Evolutionary conservation across 2,113 vertebrate genomes (phyloP), one percentile per base, ranked within the genome.

Genomic region (Stegostoma tigrinum): DNA sequence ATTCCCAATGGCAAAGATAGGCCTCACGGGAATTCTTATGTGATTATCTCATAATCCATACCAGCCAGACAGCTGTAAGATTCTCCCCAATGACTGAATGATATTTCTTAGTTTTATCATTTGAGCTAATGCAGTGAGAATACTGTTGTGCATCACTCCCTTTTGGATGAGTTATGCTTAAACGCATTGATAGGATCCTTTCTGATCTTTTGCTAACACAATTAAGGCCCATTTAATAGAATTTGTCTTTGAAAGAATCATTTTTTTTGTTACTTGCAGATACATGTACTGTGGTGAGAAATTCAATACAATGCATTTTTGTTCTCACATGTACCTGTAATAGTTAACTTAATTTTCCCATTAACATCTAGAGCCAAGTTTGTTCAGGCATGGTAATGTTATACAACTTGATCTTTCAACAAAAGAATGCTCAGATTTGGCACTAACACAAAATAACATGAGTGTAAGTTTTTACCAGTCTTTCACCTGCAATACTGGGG

Each of bases 221-320:
- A 93, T 67, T 66, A 66, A 38, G 15, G 61, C 19, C 89, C 38
- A 67, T 19, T 93, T 34, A 93, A 93, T 38, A 61, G n/a, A 42
- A 4, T 91, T 91, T 61, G 64, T 91, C 55, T 66, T 64, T 23
- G 64, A 66, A 91, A 38, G 17, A 66, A 66, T 66, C 55, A 0
- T 64, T 34, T 34, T 90, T 90, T 64, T 7, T 64, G n/a, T 91
- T 15, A 24, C 89, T 38, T 38, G 89, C 55, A 38, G 14, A 66
- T 66, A 66, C 89, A 91, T 91, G 89, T n/a, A 91, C 30, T 38
- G 89, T 19, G 30, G 27, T 91, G 55, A 91, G 89, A 91, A 91
- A 91, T 91, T 5, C 64, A 30, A 91, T 66, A 61, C 55, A 66
- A 90, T 14, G 21, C 14, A 38, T 66, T 91, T 91, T 64, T 66